A percentile compares a stretch with the other conserved stretches of the same genome.
Evolutionary conservation across 2,797 vertebrate species (phyloP).

Genomic region (Pangasius djambal): DNA sequence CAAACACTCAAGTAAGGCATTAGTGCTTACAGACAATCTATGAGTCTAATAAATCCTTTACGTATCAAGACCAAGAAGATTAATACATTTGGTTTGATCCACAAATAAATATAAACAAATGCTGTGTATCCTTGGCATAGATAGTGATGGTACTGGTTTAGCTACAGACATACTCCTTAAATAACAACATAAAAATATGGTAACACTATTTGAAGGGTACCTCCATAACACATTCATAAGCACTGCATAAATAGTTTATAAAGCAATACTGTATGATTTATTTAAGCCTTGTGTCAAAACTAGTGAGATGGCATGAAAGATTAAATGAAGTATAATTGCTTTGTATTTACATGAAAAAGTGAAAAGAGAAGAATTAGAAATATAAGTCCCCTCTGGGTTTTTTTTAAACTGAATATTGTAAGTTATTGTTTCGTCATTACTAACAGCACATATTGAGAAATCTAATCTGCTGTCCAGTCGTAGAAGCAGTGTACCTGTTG

Average conservation of each 20-base stretch:
- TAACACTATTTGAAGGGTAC: background rate
- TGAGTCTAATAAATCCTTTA: background rate
- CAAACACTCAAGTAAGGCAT: conserved; percentile 13
- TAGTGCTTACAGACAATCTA: background rate
- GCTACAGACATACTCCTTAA: background rate
- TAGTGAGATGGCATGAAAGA: background rate
- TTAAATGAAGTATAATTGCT: background rate
- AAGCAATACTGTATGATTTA: background rate
- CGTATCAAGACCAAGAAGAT: background rate
- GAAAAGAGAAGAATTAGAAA: background rate
- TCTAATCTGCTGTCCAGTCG: background rate
- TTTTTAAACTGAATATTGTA: background rate
- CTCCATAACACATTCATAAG: conserved; percentile 11
- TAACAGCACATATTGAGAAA: background rate
- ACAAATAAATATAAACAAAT: conserved; percentile 11
- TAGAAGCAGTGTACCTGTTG: too few relatives aligned
- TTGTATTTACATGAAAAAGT: background rate
- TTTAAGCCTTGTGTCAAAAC: background rate
- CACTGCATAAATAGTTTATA: conserved; percentile 1
- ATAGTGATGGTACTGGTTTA: background rate
- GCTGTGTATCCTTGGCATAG: background rate
- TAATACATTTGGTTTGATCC: background rate
- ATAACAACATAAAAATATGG: background rate
- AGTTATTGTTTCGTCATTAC: background rate
- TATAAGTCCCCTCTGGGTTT: background rate